Evolutionary conservation across 2,888 invertebrate species (phyloP), one percentile per base, ranked within the genome.

Genomic region (Eilema griseolum): DNA sequence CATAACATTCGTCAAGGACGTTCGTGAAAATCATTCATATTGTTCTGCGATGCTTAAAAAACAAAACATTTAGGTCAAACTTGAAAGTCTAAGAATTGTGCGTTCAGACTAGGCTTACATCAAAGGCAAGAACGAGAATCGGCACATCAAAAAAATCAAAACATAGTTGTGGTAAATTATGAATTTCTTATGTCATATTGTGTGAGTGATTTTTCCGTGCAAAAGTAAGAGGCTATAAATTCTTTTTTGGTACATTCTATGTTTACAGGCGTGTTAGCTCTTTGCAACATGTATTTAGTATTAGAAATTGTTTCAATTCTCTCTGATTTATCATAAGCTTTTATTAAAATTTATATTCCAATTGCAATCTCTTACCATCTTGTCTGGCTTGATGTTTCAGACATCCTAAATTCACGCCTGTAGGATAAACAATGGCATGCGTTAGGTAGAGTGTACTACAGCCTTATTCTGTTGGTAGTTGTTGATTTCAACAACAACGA

Each of bases 1-100:
- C 69, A 62, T 61, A 61, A 74, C 61, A 72, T 59, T 37, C 59
- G 66, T 72, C 75, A 79, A 82, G 78, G 80, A 76, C 76, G 75
- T 71, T 69, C 72, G 20, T 46, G 69, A 72, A 71, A 74, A 77
- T 72, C 72, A 74, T 81, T 81, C 79, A 80, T 56, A 60, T 52
- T 37, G 31, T 60, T 28, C 8, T 23, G 37, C 10, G 24, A 26
- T 41, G 31, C 23, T 56, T 10, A 26, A 65, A 20, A 7, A n/a
- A n/a, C n/a, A n/a, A 28, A 57, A 63, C 37, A 63, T 37, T 37
- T 56, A 33, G 62, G 20, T 24, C 56, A 52, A 5, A 31, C 14
- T 61, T 67, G 57, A 1, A 41, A 33, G 59, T 61, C 33, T 65
- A 31, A 26, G 23, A 67, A 65, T 33, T 56, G 28, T 24, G 65